phyloP scores from a whole-genome alignment of 2,888 invertebrate genomes.

The Protonemura montana region DNA sequence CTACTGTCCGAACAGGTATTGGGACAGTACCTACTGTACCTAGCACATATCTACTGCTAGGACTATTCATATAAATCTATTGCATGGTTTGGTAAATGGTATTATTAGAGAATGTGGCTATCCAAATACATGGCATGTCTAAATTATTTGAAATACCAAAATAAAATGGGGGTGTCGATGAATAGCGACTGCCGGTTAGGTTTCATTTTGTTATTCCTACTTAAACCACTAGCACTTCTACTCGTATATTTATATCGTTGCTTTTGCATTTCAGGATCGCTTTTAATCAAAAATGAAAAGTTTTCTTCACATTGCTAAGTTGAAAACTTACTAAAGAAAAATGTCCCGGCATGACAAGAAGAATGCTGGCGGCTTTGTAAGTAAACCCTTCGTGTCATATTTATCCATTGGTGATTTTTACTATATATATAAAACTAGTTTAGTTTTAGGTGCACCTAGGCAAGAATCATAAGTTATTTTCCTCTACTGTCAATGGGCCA shows the following conservation, averaged over 20 bases:
- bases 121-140: background rate
- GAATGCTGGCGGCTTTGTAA: slow-evolving; percentile 70
- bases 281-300: background rate
- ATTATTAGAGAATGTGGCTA: background rate
- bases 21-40: too few species aligned
- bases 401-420: background rate
- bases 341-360: slow-evolving; percentile 72
- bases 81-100: too few species aligned
- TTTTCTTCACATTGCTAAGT: background rate
- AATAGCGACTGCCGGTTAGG: too few species aligned
- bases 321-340: slow-evolving; percentile 53
- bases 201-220: too few species aligned
- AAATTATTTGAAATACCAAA: background rate
- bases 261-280: background rate
- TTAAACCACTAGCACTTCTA: background rate
- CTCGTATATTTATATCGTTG: background rate
- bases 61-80: too few species aligned
- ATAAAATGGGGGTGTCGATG: too few species aligned
- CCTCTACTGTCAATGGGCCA: too few species aligned
- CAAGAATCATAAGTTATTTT: too few species aligned
- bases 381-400: slow-evolving; percentile 55
- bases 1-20: background rate
- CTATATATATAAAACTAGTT: too few species aligned
- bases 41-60: too few species aligned
- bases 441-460: background rate